Evolutionary conservation across 2,888 invertebrate genomes (phyloP), one percentile per base, ranked within the genome.

Genomic region (Lomographa bimaculata): DNA sequence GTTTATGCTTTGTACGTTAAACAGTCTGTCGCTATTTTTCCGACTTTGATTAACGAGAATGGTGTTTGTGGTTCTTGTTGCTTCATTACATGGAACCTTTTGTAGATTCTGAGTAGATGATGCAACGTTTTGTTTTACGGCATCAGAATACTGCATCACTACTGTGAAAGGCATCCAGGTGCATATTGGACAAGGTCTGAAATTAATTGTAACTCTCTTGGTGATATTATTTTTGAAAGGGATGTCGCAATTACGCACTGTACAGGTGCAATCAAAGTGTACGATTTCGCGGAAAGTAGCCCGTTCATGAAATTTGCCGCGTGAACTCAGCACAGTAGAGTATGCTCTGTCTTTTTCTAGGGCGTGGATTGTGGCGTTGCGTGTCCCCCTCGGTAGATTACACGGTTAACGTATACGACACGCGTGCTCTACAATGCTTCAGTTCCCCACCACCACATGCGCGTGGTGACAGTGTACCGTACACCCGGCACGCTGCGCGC

Each of bases 391-490:
- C 66, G 19, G 7, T 35, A 25, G 16, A 24, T 6, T 14, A 14
- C 14, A 23, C 64, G 14, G 11, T 39, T n/a, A 32, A 25, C 24
- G 32, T 40, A 48, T 24, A 41, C 23, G 39, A 42, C 10, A 29
- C 23, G 24, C 10, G 25, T 7, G 26, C 20, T 29, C 32, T 39
- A 33, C 45, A 45, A 46, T 38, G 43, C 29, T 39, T 26, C 34
- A 38, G 12, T 28, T 12, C 18, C 7, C 5, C 14, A 14, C 76
- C 75, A 30, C 23, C 79, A 81, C 79, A 82, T 79, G 79, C 81
- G 83, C 77, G 63, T 66, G 63, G 60, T 69, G 67, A 66, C 60
- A 21, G 26, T n/a, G n/a, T 24, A 27, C 11, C 35, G 10, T 6
- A n/a, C 33, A 30, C 21, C 30, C 42, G 7, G 30, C 23, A 8